A percentile compares a stretch with the other conserved stretches of the same genome.
Evolutionary conservation across 2,113 vertebrate species (phyloP).

Genomic region (Leucopternis melanops): DNA sequence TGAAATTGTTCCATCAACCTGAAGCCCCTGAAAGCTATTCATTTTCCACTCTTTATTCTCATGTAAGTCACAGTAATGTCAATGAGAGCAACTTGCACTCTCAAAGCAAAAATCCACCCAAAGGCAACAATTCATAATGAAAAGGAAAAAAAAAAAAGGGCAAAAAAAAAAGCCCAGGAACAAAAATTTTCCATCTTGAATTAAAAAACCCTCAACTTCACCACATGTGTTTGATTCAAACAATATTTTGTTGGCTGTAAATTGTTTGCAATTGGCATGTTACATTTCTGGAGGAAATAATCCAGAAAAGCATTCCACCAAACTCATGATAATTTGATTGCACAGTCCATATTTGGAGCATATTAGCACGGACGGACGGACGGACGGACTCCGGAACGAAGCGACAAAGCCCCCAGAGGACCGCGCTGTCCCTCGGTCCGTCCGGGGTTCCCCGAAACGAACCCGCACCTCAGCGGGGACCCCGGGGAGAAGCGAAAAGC

Average conservation of each 20-base stretch:
- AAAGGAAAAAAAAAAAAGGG: background rate
- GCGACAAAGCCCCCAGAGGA: too few relatives aligned
- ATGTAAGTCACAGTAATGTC: background rate
- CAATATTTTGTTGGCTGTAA: conserved; percentile 38
- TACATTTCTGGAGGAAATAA: conserved; percentile 48
- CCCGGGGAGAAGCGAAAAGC: too few relatives aligned
- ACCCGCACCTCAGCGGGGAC: fast-evolving
- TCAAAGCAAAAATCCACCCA: conserved; percentile 23
- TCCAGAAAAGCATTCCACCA: conserved; percentile 32
- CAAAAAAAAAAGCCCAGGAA: background rate
- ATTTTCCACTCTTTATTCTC: conserved; percentile 26
- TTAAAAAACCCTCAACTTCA: background rate
- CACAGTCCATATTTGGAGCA: conserved; percentile 21
- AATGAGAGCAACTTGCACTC: background rate
- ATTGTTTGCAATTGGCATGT: conserved; percentile 21
- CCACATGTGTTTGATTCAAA: background rate
- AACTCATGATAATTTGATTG: conserved; percentile 50
- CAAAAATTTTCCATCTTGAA: background rate
- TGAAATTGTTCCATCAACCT: conserved; percentile 38
- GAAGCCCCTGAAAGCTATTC: conserved; percentile 17
- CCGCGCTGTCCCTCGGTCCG: too few relatives aligned
- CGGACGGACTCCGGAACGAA: too few relatives aligned
- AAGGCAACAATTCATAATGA: conserved; percentile 17
- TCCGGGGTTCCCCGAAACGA: background rate
- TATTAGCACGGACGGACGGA: background rate